These are phyloP conservation scores for Cephus sareptanus DNA, from an alignment of 2,888 invertebrate species.

Conservation along the genomic window DNA sequence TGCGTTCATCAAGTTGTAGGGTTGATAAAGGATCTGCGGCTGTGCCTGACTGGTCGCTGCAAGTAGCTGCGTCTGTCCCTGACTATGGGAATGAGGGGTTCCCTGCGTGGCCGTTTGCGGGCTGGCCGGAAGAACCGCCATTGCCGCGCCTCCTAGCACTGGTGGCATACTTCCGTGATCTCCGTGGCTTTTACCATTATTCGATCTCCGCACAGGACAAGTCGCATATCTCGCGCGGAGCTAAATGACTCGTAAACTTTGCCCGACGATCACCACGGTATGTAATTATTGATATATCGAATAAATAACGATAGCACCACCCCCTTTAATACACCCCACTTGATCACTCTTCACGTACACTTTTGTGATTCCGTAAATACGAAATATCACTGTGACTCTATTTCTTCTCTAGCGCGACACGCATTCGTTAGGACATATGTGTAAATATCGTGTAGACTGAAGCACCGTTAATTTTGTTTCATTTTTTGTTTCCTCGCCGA, in stretches of 20 bases:
- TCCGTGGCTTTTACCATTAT: slow-evolving; percentile 17
- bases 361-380: background rate
- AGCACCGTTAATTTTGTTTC: background rate
- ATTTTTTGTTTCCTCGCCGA: background rate
- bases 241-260: background rate
- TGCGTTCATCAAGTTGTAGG: slow-evolving; percentile 57
- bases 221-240: background rate
- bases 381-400: background rate
- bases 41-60: slow-evolving; percentile 41
- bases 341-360: slow-evolving; percentile 1
- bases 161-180: slow-evolving; percentile 58
- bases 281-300: background rate
- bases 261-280: background rate
- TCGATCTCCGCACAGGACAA: slow-evolving; percentile 2
- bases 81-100: slow-evolving; percentile 52
- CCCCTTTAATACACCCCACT: slow-evolving; percentile 12
- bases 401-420: background rate
- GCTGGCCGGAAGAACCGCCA: slow-evolving; percentile 66
- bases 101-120: slow-evolving; percentile 64
- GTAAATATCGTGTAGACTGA: background rate
- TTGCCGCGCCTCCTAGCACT: slow-evolving; percentile 65
- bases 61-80: slow-evolving; percentile 53
- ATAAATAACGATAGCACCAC: background rate
- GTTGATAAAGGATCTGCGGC: slow-evolving; percentile 61
- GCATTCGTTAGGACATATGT: background rate